phyloP scores from a whole-genome alignment of 2,797 vertebrate genomes.

The Rhinoraja longicauda region DNA sequence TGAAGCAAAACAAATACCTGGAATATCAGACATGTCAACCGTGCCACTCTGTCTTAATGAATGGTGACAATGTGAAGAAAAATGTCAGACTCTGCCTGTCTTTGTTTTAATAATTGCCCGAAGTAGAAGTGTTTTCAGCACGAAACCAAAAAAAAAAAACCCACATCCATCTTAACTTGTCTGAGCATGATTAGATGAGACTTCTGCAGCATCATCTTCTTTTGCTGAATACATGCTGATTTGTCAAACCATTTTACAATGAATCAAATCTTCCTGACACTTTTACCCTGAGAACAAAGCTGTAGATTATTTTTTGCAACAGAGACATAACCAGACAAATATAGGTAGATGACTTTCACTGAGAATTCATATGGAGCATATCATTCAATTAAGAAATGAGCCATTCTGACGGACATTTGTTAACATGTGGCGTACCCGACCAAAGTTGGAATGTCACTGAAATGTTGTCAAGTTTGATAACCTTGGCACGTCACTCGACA shows the following conservation, averaged over 20 bases:
- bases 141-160: constrained; percentile 7
- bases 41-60: constrained; percentile 28
- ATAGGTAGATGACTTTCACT: background rate
- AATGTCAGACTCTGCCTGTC: background rate
- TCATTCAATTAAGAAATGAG: background rate
- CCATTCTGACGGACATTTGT: background rate
- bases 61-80: constrained; percentile 18
- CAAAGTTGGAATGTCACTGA: background rate
- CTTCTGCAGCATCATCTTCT: background rate
- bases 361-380: background rate
- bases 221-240: background rate
- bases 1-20: background rate
- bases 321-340: background rate
- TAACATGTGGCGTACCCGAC: background rate
- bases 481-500: background rate
- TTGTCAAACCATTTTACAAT: constrained; percentile 33
- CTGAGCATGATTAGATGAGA: constrained; percentile 17
- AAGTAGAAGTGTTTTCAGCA: constrained; percentile 11
- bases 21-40: background rate
- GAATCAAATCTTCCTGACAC: constrained; percentile 29
- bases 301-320: constrained; percentile 11
- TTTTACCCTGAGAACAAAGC: background rate
- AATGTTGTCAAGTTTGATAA: constrained; percentile 19
- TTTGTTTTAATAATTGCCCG: constrained; percentile 30
- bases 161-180: background rate